phyloP scores from a whole-genome alignment of 2,797 vertebrate species.

The Myiotriccus ornatus region DNA sequence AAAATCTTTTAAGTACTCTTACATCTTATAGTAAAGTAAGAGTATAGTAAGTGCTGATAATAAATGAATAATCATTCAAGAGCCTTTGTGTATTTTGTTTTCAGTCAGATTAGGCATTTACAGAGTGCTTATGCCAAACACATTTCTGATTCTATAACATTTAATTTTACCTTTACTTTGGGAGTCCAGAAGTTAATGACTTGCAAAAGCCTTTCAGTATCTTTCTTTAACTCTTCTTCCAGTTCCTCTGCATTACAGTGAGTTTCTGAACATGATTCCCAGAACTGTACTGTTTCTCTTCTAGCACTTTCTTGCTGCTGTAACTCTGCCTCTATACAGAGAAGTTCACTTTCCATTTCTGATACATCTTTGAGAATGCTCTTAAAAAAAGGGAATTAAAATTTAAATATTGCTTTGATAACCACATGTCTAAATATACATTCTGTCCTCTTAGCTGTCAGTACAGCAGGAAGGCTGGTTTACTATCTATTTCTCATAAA shows the following conservation, averaged over 20 bases:
- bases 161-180: slow-evolving; percentile 66
- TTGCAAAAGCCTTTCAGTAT: slow-evolving; percentile 61
- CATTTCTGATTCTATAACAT: background rate
- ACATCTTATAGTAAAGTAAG: background rate
- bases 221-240: slow-evolving; percentile 60
- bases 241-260: slow-evolving; percentile 55
- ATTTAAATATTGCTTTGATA: background rate
- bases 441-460: background rate
- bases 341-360: slow-evolving; percentile 65
- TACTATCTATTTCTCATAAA: background rate
- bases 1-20: background rate
- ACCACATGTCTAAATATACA: background rate
- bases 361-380: slow-evolving; percentile 73
- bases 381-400: slow-evolving; percentile 54
- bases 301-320: slow-evolving; percentile 62
- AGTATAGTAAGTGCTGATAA: background rate
- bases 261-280: slow-evolving; percentile 52
- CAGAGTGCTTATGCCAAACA: background rate
- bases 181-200: slow-evolving; percentile 64
- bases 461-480: background rate
- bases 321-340: slow-evolving; percentile 58
- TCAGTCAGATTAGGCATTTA: background rate
- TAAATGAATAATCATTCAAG: background rate
- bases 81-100: background rate
- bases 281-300: slow-evolving; percentile 54